These are phyloP conservation scores for Acanthis flammea DNA, from an alignment of 2,797 vertebrate species.

Conservation along the genomic window DNA sequence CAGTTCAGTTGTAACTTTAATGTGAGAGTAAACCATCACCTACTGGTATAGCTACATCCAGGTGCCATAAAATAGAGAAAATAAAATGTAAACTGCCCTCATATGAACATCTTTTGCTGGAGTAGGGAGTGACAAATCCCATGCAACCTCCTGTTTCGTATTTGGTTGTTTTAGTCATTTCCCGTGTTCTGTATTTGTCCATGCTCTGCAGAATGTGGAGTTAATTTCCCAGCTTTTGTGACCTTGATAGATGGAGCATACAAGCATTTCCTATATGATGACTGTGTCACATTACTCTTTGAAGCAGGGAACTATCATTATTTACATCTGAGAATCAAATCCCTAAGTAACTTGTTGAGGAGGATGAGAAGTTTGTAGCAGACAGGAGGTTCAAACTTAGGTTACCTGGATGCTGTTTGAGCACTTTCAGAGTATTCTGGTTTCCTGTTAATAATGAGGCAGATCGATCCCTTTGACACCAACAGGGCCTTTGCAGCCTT, in stretches of 20 bases:
- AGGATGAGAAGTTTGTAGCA: background rate
- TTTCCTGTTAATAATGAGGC: background rate
- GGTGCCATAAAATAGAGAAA: background rate
- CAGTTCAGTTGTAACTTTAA: background rate
- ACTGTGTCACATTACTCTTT: background rate
- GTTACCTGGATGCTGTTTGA: background rate
- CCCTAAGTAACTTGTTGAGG: background rate
- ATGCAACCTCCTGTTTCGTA: background rate
- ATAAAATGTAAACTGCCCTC: background rate
- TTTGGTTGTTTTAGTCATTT: conserved; percentile 26
- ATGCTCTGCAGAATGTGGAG: background rate
- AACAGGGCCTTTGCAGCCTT: background rate
- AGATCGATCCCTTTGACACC: background rate
- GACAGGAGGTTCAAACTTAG: background rate
- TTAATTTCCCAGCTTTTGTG: conserved; percentile 35
- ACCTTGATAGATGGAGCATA: background rate
- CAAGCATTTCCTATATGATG: background rate
- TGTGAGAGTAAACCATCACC: background rate
- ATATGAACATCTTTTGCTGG: background rate
- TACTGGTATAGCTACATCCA: background rate
- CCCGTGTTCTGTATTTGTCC: background rate
- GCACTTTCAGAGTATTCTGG: background rate
- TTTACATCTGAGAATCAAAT: background rate
- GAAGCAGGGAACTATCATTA: background rate
- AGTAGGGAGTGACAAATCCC: background rate